These are phyloP conservation scores for Tonatia bakeri DNA, from an alignment of 2,113 vertebrate genomes.

Conservation along the genomic window DNA sequence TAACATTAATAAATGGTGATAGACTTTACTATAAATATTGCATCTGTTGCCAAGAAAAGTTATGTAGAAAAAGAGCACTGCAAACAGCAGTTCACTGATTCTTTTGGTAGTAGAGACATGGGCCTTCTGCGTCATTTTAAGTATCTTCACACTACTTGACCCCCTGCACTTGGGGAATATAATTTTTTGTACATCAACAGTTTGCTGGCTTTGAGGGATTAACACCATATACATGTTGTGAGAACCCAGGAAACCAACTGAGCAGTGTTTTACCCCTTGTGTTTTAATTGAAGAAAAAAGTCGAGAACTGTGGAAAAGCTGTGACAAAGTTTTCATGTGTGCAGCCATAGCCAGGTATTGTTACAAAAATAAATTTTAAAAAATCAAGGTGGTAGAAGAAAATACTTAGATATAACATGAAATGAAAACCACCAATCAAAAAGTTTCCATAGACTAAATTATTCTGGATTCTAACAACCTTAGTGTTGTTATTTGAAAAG, in stretches of 20 bases:
- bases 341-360: not conserved
- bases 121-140: constrained; percentile 71
- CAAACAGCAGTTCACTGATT: constrained; percentile 73
- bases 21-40: constrained; percentile 86
- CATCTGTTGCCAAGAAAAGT: constrained; percentile 83
- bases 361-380: not conserved
- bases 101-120: constrained; percentile 61
- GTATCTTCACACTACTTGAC: constrained; percentile 56
- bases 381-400: not conserved
- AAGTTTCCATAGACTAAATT: not conserved
- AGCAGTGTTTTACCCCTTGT: not conserved
- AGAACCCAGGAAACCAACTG: not conserved
- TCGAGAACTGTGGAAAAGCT: not conserved
- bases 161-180: constrained; percentile 54
- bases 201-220: constrained; percentile 49
- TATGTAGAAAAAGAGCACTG: constrained; percentile 76
- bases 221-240: constrained; percentile 52
- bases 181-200: constrained; percentile 56
- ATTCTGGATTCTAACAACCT: not conserved
- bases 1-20: constrained; percentile 86
- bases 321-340: constrained; percentile 33
- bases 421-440: not conserved
- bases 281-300: constrained; percentile 24
- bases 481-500: not conserved
- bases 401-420: not conserved